Evolutionary conservation across 2,888 invertebrate genomes (phyloP).

Genomic region (Octonoba sinensis): DNA sequence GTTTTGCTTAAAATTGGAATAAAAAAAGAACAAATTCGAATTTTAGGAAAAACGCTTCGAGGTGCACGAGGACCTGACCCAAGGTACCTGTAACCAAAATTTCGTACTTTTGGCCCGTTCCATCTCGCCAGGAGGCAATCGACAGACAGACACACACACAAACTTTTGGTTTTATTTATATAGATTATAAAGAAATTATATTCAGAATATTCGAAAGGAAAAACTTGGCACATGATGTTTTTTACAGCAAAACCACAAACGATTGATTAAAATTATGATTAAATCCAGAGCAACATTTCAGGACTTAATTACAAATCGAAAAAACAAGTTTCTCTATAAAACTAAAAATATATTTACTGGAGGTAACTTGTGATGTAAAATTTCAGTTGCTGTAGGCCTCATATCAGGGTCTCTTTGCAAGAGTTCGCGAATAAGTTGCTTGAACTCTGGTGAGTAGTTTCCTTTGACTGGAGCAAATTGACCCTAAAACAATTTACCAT

Average conservation of each 20-base stretch:
- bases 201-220: background rate
- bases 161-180: too few species aligned
- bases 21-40: too few species aligned
- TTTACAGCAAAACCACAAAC: background rate
- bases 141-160: too few species aligned
- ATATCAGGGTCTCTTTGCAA: conserved; percentile 77
- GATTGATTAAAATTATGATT: too few species aligned
- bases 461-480: conserved; percentile 79
- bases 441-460: conserved; percentile 78
- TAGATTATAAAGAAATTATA: background rate
- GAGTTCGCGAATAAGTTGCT: conserved; percentile 77
- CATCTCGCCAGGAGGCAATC: too few species aligned
- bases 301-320: background rate
- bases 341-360: conserved; percentile 38
- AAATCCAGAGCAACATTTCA: too few species aligned
- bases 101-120: too few species aligned
- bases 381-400: conserved; percentile 77
- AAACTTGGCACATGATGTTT: background rate
- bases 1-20: too few species aligned
- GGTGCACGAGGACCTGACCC: too few species aligned
- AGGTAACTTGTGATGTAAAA: conserved; percentile 75
- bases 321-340: too few species aligned
- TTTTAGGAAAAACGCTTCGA: too few species aligned
- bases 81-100: too few species aligned
- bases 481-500: conserved; percentile 73